phyloP scores from a whole-genome alignment of 2,113 vertebrate species.

The Actenoides hombroni region DNA sequence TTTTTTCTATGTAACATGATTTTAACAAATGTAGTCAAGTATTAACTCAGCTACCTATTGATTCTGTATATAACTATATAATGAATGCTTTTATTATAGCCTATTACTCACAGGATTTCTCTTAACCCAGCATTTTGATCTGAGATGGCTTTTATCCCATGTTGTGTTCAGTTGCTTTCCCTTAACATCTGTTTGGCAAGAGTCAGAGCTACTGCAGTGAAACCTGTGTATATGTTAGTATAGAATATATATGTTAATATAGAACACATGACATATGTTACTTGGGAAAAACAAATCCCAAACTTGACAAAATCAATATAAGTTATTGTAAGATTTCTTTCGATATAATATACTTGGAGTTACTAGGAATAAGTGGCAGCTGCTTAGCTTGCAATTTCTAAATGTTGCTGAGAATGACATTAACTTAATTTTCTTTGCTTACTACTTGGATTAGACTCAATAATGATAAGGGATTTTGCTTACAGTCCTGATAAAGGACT shows the following conservation, averaged over 20 bases:
- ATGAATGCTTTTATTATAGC: background rate
- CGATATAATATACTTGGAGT: background rate
- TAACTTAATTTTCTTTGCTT: slow-evolving; percentile 31
- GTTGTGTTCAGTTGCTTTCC: background rate
- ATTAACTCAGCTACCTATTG: background rate
- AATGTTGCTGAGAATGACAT: background rate
- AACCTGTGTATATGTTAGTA: background rate
- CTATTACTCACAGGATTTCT: background rate
- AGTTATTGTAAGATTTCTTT: background rate
- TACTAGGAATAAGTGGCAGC: background rate
- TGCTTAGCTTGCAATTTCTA: slow-evolving; percentile 42
- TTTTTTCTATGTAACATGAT: background rate
- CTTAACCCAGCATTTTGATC: background rate
- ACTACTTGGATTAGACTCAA: background rate
- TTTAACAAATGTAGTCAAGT: background rate
- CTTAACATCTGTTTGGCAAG: background rate
- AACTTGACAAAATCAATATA: slow-evolving; percentile 19
- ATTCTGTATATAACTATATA: background rate
- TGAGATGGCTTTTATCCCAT: background rate
- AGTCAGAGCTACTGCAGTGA: background rate
- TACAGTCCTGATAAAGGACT: background rate
- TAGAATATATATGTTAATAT: too few relatives aligned
- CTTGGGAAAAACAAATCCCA: background rate
- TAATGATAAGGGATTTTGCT: background rate
- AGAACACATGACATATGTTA: background rate